Evolutionary conservation across 2,888 invertebrate genomes (phyloP).

Genomic region (Diplolepis rosae): DNA sequence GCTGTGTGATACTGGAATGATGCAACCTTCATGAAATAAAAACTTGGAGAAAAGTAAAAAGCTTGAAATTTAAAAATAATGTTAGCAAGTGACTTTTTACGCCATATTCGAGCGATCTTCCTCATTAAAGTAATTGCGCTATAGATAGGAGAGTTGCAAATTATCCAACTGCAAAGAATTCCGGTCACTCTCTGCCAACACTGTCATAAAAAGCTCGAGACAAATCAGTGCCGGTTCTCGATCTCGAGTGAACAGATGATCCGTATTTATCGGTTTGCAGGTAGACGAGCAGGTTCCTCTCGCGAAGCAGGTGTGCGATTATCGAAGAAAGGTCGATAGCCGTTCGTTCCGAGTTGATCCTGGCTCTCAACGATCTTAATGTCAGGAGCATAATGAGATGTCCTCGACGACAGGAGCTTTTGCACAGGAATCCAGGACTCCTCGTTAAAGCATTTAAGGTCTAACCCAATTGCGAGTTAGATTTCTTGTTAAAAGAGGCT

Average conservation of each 20-base stretch:
- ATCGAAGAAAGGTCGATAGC: constrained; percentile 31
- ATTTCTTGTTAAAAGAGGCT: not conserved
- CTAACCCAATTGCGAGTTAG: constrained; percentile 6
- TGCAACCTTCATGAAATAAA: not conserved
- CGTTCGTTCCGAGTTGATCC: constrained; percentile 17
- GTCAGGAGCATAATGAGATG: constrained; percentile 21
- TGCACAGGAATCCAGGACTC: not conserved
- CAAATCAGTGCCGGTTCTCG: constrained; percentile 30
- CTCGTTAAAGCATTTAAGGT: not conserved
- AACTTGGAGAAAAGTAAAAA: not conserved
- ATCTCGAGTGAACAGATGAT: constrained; percentile 29
- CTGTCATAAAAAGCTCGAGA: constrained; percentile 30
- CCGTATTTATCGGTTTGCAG: constrained; percentile 31
- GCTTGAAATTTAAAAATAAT: not conserved
- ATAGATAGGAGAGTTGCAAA: constrained; percentile 19
- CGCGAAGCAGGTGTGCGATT: constrained; percentile 28
- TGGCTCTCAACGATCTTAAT: constrained; percentile 26
- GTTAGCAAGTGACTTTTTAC: not conserved
- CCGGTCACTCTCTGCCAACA: constrained; percentile 25
- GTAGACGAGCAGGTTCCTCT: constrained; percentile 31
- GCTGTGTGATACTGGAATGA: too few relatives aligned
- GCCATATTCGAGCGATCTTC: not conserved
- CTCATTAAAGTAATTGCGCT: constrained; percentile 13
- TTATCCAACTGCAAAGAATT: not conserved
- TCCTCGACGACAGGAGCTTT: constrained; percentile 9